Base-by-base conservation (phyloP, 2,797 vertebrate genomes). In the Scyliorhinus canicula region DNA sequence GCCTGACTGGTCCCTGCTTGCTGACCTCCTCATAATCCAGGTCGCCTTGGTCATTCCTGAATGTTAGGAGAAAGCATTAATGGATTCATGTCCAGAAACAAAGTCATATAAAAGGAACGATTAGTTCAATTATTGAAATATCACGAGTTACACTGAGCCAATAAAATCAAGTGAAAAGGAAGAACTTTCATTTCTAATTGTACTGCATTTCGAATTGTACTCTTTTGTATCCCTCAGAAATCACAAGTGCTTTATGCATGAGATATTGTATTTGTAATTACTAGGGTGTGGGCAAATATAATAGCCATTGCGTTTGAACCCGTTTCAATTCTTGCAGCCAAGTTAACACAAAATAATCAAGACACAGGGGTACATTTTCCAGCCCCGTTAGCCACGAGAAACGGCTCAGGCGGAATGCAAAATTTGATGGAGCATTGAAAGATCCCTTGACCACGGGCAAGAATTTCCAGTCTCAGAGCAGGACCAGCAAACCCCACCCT, bases 11-110 rank as follows among this genome's bases (percentile, higher is more conserved):
- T 50, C 93, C 93, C 21, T 94, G 93, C 67, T 94, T 94, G 44
- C 93, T 94, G 47, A 74, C 93, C 67, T 55, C 93, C 16, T 94
- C 93, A 35, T 94, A 94, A 74, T 94, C 93, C 14, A 94, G 63
- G 69, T 94, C 67, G 35, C 93, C 93, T 55, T 74, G 65, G 47
- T 94, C 44, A 71, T 94, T 74, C 67, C 93, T 94, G 96, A 95
- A 96, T 74, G 47, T 74, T 19, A 50, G 65, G 26, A 96, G 82
- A 95, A 95, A 96, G 1, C 93, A 93, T 65, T 44, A 67, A 67
- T 93, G 44, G 16, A 60, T 90, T 4, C 12, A 60, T 60, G 16
- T n/a, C 16, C 35, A 90, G 19, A 57, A 47, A 82, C 40, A 82
- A n/a, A 31, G 40, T 1, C 12, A 35, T 1, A 90, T 60, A 57